Base-by-base conservation (phyloP, 2,888 invertebrate genomes). In the Latheticus oryzae region DNA sequence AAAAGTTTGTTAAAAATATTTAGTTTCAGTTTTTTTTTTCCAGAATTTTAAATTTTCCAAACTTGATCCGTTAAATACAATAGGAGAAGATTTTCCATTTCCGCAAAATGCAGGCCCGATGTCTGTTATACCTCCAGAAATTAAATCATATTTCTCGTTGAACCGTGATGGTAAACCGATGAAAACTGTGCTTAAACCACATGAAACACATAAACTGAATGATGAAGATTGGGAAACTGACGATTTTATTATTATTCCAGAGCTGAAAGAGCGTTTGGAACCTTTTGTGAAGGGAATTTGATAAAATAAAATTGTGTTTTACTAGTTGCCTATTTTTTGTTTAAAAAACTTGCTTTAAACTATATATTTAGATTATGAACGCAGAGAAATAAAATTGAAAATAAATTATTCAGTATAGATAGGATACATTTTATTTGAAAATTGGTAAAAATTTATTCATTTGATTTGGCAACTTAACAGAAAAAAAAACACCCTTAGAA, bases 211-310 rank as follows among this genome's bases (percentile, higher is more conserved):
- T 2, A 80, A 81, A 2, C 83, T 83, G 35, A 78, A 80, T 0
- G 85, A 85, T 58, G 77, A 81, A 38, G 83, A 85, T 61, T 89
- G 89, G 89, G 84, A 85, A 69, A 86, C 85, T 24, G 75, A 83
- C 11, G 89, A 90, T 76, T 89, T 88, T 70, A 74, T 88, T 1
- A 87, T 88, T 64, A 70, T 88, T 58, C 81, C 82, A 0, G 65
- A 65, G 37, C 58, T 68, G 24, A 63, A 48, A 24, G 58, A 61
- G 13, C 53, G 52, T 26, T 51, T 51, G 19, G 7, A n/a, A n/a
- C n/a, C n/a, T n/a, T n/a, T n/a, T n/a, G n/a, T n/a, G n/a, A n/a
- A n/a, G n/a, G n/a, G n/a, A n/a, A n/a, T n/a, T n/a, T n/a, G n/a
- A n/a, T n/a, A n/a, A n/a, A n/a, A n/a, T n/a, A n/a, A n/a, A n/a